Evolutionary conservation across 2,113 vertebrate genomes (phyloP), one percentile per base, ranked within the genome.

Genomic region (Marcusenius ussheri): DNA sequence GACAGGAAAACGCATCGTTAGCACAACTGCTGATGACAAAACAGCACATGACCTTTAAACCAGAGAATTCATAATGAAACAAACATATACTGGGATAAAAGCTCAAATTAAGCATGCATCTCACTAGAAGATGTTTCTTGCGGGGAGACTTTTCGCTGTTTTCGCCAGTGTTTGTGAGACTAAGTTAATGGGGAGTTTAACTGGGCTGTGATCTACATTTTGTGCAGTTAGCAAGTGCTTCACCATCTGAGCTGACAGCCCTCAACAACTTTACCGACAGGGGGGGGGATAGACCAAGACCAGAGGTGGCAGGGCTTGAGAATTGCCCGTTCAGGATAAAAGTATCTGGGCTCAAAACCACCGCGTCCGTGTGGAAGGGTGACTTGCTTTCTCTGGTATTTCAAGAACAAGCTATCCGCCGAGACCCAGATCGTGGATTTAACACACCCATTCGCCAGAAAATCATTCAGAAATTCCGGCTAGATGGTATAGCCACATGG

Each of bases 131-230:
- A 56, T 27, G 10, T 89, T 19, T 89, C 27, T 74, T 74, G 17
- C 21, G 45, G 49, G 39, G 3, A 90, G 86, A 88, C 50, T 87
- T 19, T 87, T 89, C 45, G 53, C n/a, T 83, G 39, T 90, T 92
- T 93, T 93, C 92, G 70, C 31, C 51, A 85, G 31, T 24, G 84
- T 66, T 91, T 89, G 47, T 89, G 87, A 88, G 58, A 46, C 87
- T 90, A 83, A 91, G 91, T 93, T 92, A 93, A 93, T 92, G 90
- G 92, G 91, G 89, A 90, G 91, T 91, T 95, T 92, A 93, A 94
- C 91, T 83, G 21, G 85, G 66, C 46, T 89, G 47, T 49, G 15
- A 89, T 39, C 35, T 46, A n/a, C 47, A 15, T 7, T 49, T 56
- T 31, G 51, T 56, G 45, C 21, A 42, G 83, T 45, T 53, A 21